phyloP scores from a whole-genome alignment of 2,113 vertebrate genomes.

The Scopus umbretta region DNA sequence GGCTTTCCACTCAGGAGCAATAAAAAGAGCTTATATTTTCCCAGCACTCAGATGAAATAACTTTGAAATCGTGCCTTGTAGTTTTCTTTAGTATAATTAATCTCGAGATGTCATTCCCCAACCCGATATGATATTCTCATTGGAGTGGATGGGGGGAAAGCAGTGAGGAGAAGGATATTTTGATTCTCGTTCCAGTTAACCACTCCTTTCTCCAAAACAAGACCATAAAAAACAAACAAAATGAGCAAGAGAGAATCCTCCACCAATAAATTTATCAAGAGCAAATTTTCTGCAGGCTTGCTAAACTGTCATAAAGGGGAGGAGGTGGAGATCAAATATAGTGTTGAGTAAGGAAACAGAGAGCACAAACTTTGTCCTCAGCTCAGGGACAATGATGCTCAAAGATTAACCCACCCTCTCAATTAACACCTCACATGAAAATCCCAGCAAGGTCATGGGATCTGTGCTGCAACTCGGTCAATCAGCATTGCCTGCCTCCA shows the following conservation, averaged over 20 bases:
- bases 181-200: conserved; percentile 21
- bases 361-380: conserved; percentile 80
- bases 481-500: conserved; percentile 83
- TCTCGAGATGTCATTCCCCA: not conserved
- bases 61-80: not conserved
- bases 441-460: conserved; percentile 87
- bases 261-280: conserved; percentile 67
- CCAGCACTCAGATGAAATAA: not conserved
- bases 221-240: conserved; percentile 66
- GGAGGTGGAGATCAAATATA: conserved; percentile 73
- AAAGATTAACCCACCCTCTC: conserved; percentile 89
- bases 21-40: conserved; percentile 36
- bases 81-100: not conserved
- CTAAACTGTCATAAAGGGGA: conserved; percentile 47
- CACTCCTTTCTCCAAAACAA: conserved; percentile 29
- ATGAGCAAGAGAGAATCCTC: conserved; percentile 55
- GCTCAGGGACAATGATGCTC: conserved; percentile 84
- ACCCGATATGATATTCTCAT: not conserved
- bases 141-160: not conserved
- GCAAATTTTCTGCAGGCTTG: conserved; percentile 59
- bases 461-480: conserved; percentile 81
- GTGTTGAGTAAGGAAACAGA: conserved; percentile 69
- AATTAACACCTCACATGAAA: conserved; percentile 95
- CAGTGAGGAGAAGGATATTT: not conserved
- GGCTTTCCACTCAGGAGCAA: conserved; percentile 16